Percentiles rank a stretch among this genome's conserved stretches.
Conservation (phyloP, 2,888 invertebrate species). For the Volucella bombylans region DNA sequence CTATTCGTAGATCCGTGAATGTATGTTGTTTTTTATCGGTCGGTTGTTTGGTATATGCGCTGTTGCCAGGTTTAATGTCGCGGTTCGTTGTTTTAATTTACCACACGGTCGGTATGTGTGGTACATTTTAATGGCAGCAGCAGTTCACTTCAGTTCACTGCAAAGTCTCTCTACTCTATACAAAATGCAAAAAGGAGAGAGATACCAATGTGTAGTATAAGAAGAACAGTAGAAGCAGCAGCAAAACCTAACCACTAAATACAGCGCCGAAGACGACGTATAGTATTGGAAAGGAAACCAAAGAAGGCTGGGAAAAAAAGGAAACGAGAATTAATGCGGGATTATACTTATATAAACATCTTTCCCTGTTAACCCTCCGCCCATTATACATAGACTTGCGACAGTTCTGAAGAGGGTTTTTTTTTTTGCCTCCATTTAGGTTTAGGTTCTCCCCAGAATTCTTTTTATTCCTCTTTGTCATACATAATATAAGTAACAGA, state of each 20-base stretch:
- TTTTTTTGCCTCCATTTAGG: not conserved
- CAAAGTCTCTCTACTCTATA: constrained; percentile 55
- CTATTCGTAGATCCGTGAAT: constrained; percentile 50
- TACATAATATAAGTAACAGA: constrained; percentile 56
- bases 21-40: constrained; percentile 33
- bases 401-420: constrained; percentile 15
- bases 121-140: constrained; percentile 70
- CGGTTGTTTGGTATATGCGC: constrained; percentile 61
- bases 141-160: constrained; percentile 71
- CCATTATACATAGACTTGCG: constrained; percentile 12
- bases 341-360: constrained; percentile 68
- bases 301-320: constrained; percentile 26
- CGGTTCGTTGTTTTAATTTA: constrained; percentile 47
- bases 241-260: constrained; percentile 55
- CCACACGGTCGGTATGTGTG: constrained; percentile 47
- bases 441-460: constrained; percentile 24
- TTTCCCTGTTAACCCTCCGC: constrained; percentile 5
- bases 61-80: constrained; percentile 62
- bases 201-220: constrained; percentile 12
- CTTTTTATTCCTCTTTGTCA: constrained; percentile 4
- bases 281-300: constrained; percentile 38
- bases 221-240: constrained; percentile 10
- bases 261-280: constrained; percentile 55
- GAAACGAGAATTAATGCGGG: constrained; percentile 66
- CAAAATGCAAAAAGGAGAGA: constrained; percentile 29